Conservation (phyloP, 2,797 vertebrate species). For the Pangasius sanitwongsei region DNA sequence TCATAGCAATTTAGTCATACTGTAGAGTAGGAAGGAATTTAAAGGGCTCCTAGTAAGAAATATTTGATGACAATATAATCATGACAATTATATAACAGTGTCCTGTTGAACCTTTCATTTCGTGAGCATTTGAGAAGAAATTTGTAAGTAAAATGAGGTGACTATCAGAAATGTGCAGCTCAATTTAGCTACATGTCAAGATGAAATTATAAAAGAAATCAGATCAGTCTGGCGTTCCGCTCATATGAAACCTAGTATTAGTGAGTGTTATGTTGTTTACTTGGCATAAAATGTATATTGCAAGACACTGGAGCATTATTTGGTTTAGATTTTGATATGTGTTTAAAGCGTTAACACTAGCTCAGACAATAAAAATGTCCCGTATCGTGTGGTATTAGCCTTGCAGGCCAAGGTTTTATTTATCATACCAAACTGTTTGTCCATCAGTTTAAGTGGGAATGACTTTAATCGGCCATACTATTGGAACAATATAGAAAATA, state of each 20-base stretch:
- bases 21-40: background rate
- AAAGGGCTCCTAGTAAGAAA: background rate
- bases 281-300: constrained; percentile 17
- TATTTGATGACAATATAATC: too few relatives aligned
- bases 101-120: background rate
- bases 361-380: background rate
- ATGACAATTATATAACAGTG: constrained; percentile 1
- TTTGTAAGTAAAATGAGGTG: background rate
- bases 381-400: constrained; percentile 64
- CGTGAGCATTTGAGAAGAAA: background rate
- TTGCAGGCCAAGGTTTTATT: constrained; percentile 77
- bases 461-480: constrained; percentile 28
- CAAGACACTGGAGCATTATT: constrained; percentile 11
- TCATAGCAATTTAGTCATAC: background rate
- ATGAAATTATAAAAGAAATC: background rate
- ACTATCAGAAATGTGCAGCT: background rate
- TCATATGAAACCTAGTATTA: constrained; percentile 22
- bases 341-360: background rate
- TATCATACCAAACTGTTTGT: constrained; percentile 54
- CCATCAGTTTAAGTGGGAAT: constrained; percentile 45
- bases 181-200: background rate
- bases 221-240: background rate
- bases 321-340: background rate
- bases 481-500: background rate
- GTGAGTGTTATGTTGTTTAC: constrained; percentile 42